A percentile compares a stretch with the other conserved stretches of the same genome.
Conservation (phyloP, 2,888 invertebrate species). For the Phengaris alcon region DNA sequence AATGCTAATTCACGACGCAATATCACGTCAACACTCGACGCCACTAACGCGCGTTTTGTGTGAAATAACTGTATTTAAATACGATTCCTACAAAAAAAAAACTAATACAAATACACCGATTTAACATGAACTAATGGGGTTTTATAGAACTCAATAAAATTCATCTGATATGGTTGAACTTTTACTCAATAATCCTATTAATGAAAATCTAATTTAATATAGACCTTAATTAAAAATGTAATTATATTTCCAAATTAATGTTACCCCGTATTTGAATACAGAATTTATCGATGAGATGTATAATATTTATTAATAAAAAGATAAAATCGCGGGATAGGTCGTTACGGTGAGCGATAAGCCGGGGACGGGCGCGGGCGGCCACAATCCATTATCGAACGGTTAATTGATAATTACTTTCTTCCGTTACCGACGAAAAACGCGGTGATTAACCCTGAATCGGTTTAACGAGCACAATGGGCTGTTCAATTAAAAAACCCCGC, state of each 20-base stretch:
- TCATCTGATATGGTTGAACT: too few species aligned
- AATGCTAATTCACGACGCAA: conserved; percentile 75
- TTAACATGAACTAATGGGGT: neutral
- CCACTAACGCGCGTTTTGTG: conserved; percentile 33
- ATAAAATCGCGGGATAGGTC: conserved; percentile 58
- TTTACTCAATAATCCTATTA: neutral
- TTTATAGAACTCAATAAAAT: neutral
- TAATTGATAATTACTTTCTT: conserved; percentile 80
- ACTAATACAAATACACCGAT: too few species aligned
- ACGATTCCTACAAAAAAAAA: neutral
- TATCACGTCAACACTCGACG: conserved; percentile 57
- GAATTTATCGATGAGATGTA: conserved; percentile 57
- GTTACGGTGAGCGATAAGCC: conserved; percentile 68
- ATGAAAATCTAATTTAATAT: neutral
- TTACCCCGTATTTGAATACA: conserved; percentile 27
- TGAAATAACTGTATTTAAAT: conserved; percentile 11
- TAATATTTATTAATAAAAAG: conserved; percentile 62
- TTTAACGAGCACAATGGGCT: conserved; percentile 76
- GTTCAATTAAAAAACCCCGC: conserved; percentile 78
- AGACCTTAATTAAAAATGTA: neutral
- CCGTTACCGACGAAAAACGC: conserved; percentile 76
- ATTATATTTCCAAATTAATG: neutral
- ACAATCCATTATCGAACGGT: conserved; percentile 76
- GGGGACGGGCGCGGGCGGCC: conserved; percentile 66
- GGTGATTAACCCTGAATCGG: conserved; percentile 76